Evolutionary conservation across 2,113 vertebrate genomes (phyloP), one percentile per base, ranked within the genome.

Genomic region (Piliocolobus tephrosceles): DNA sequence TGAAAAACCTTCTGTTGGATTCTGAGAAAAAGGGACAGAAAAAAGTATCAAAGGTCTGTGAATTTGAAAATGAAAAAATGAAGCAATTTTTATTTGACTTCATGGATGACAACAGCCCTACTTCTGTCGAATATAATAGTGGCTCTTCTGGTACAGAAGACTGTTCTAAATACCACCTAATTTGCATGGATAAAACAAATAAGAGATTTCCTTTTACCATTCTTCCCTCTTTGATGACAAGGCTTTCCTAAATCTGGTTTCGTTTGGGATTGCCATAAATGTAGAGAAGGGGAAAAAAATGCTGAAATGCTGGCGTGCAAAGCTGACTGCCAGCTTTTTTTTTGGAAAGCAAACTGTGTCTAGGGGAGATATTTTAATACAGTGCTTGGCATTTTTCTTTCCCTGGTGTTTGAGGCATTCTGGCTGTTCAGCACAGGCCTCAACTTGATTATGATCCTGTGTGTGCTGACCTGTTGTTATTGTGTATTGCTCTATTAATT

Each of bases 401-500:
- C 88, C 93, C 91, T 96, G 35, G 76, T 61, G 8, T 50, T 1
- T 0, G 86, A 92, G 76, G 76, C 76, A 50, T 30, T 94, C 70
- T 76, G 18, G 32, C 55, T 80, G 20, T 75, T 73, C 86, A 93
- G 40, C 22, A 30, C 87, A 35, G 73, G 97, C 88, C 72, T 96
- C 95, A 66, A 83, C 90, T 96, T 97, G 94, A 64, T 3, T 0
- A 58, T 61, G 86, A 72, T 9, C 17, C 91, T 87, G 40, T 82
- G 88, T n/a, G 97, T 0, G 0, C 79, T 52, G 20, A 68, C 89
- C 84, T 97, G 95, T 88, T 94, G 30, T 88, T 93, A 43, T 91
- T 4, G 0, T 86, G 81, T 61, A 47, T 93, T 88, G 97, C 75
- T 68, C 27, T 66, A 45, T 96, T 98, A 97, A 98, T 97, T 97